These are phyloP conservation scores for Pyrrhopygopsis socrates DNA, from an alignment of 2,888 invertebrate genomes.

Conservation along the genomic window DNA sequence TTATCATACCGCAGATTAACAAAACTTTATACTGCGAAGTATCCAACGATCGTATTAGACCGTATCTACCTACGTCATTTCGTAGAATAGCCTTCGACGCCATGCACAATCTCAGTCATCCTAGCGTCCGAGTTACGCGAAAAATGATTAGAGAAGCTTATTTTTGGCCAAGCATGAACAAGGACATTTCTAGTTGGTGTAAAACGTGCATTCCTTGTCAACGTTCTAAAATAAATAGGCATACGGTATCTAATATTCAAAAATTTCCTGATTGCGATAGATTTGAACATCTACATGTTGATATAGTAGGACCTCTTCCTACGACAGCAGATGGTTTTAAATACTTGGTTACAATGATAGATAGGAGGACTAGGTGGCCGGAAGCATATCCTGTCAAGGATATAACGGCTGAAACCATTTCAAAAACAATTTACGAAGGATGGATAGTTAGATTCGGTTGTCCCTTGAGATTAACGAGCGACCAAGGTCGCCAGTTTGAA, in stretches of 20 bases:
- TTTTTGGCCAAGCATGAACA: constrained; percentile 48
- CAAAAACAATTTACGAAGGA: constrained; percentile 73
- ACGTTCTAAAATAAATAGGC: constrained; percentile 10
- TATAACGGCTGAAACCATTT: constrained; percentile 71
- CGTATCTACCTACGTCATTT: constrained; percentile 23
- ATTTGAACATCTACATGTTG: constrained; percentile 77
- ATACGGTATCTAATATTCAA: neutral
- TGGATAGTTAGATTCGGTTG: constrained; percentile 78
- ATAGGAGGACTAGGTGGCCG: constrained; percentile 82
- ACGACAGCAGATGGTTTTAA: constrained; percentile 46
- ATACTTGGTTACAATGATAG: constrained; percentile 83
- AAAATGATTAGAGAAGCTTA: constrained; percentile 20
- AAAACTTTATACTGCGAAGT: constrained; percentile 20
- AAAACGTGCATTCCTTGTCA: constrained; percentile 34
- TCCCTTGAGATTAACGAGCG: constrained; percentile 37
- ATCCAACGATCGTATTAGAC: constrained; percentile 5
- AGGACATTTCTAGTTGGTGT: constrained; percentile 22
- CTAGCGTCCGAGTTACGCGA: constrained; percentile 26
- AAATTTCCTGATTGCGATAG: constrained; percentile 29
- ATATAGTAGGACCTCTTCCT: constrained; percentile 75
- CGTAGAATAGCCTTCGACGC: constrained; percentile 23
- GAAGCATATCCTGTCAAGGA: constrained; percentile 74
- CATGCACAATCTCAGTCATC: constrained; percentile 41
- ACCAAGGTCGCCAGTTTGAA: constrained; percentile 9
- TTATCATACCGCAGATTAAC: constrained; percentile 8